Evolutionary conservation across 2,888 invertebrate genomes (phyloP).

Genomic region (Rhamnusium bicolor): DNA sequence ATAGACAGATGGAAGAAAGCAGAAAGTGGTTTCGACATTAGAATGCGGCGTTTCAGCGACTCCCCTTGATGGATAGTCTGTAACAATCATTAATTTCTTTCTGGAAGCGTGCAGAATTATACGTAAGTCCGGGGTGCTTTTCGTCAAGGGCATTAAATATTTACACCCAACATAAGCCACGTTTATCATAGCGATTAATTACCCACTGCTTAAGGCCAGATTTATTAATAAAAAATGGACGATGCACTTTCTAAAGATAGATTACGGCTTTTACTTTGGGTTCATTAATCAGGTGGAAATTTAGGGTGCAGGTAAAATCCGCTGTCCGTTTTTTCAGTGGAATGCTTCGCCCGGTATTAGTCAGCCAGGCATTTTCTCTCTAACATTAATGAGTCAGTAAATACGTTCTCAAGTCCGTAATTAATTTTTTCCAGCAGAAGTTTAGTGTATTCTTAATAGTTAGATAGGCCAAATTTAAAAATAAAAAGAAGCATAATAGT

Average conservation of each 20-base stretch:
- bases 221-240: constrained; percentile 1
- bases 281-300: not conserved
- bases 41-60: not conserved
- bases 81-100: constrained; percentile 2
- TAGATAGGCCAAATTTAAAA: no score
- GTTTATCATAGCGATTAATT: not conserved
- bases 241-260: not conserved
- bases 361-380: not conserved
- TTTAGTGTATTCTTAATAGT: no score
- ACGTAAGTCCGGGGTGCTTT: not conserved
- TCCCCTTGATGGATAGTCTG: not conserved
- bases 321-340: not conserved
- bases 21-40: constrained; percentile 1
- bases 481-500: no score
- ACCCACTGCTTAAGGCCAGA: not conserved
- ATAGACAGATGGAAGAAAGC: not conserved
- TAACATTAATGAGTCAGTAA: not conserved
- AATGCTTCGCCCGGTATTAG: not conserved
- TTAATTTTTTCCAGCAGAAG: no score
- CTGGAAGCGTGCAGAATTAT: not conserved
- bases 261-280: not conserved
- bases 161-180: not conserved
- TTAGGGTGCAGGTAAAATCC: not conserved
- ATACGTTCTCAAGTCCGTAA: no score
- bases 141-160: not conserved